Evolutionary conservation across 92 coral and sea anemone species (phyloP).

Genomic region (Desmophyllum pertusum): DNA sequence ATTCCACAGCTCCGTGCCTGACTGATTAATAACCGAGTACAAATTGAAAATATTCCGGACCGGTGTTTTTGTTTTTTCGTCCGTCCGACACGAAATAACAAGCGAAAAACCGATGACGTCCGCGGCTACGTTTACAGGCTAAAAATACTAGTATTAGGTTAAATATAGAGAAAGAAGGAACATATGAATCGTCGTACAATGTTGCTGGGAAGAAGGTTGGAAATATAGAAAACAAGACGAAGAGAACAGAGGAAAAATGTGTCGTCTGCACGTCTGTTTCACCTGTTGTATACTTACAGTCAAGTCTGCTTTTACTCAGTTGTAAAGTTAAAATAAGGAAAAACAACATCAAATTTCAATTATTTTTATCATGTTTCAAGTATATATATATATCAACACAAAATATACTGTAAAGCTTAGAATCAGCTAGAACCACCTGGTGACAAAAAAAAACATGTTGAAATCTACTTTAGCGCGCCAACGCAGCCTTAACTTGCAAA

Average conservation of each 20-base stretch:
- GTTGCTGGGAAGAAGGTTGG: neutral
- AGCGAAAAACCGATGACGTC: neutral
- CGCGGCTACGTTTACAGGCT: neutral
- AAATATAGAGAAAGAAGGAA: neutral
- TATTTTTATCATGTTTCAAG: neutral
- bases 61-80: neutral
- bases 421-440: neutral
- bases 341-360: neutral
- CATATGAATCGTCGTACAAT: neutral
- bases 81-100: neutral
- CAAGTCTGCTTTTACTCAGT: no score
- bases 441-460: neutral
- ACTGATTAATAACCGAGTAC: neutral
- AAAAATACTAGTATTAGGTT: neutral
- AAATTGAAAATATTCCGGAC: neutral
- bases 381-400: no score
- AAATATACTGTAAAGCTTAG: neutral
- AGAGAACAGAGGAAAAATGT: no score
- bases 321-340: neutral
- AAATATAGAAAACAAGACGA: neutral
- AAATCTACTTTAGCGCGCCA: neutral
- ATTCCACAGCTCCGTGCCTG: neutral
- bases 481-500: neutral
- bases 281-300: no score
- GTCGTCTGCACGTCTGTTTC: no score